Base-by-base conservation (phyloP, 2,888 invertebrate species). In the Vanessa cardui region DNA sequence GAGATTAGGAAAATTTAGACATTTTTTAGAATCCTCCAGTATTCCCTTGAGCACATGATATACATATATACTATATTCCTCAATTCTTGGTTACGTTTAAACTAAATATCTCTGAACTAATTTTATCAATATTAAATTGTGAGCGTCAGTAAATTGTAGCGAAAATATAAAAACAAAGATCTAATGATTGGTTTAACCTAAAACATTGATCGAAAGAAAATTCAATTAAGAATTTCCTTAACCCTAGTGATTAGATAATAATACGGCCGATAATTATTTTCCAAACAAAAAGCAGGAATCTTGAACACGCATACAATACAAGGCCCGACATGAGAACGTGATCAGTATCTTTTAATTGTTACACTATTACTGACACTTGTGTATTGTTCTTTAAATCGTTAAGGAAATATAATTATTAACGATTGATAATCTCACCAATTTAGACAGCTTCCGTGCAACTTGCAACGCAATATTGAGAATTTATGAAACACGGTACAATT, bases 301-400 rank as follows among this genome's bases (percentile, higher is more conserved):
- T 62, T 54, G 58, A 58, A 59, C 45, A 66, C 18, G 21, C 70
- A 63, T 72, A 71, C 66, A 71, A 72, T 66, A 61, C 68, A 74
- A 73, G 71, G 70, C 64, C 70, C 58, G 64, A 39, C 69, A 63
- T 77, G 76, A 68, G 73, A 76, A 73, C 64, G 54, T 62, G 77
- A 77, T 77, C 71, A 46, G 64, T 74, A 77, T 76, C 76, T 64
- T 66, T 67, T 74, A 73, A 75, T 76, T 74, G 71, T 76, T 73
- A 66, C 74, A 63, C 64, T 66, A 62, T 39, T 64, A 64, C 67
- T 68, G 64, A 31, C 71, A 66, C 60, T 18, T 58, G 60, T 64
- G 66, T 73, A 75, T 71, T 74, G 72, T 74, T 69, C 66, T 64
- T 39, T 58, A 64, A 58, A 62, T 69, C 66, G 61, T 71, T 63